Base-by-base conservation (phyloP, 2,888 invertebrate genomes). In the Drosophila austrosaltans region DNA sequence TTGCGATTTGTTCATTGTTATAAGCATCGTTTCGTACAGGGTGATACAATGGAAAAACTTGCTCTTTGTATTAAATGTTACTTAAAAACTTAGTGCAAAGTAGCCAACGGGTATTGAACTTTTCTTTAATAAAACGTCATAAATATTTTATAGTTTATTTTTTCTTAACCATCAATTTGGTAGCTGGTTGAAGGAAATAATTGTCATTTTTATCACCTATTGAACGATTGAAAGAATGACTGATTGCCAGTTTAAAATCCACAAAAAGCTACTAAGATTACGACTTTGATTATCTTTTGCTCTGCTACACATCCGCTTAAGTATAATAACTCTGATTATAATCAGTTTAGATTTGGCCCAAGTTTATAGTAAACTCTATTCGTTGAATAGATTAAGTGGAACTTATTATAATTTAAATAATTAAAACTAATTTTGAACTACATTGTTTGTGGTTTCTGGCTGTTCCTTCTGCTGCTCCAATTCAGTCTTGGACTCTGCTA, bases 11-110 rank as follows among this genome's bases (percentile, higher is more conserved):
- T 48, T 48, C 48, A 58, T 53, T 61, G 20, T 53, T 61, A 61
- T 61, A 40, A 53, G 60, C 66, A 48, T n/a, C 6, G 5, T 25
- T 10, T 3, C 42, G 61, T 60, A 89, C 82, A 83, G 83, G 87
- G 89, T 83, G 84, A 16, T 48, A 40, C 6, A 25, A 1, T 12
- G 8, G 28, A 3, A 16, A n/a, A 7, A 53, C 12, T 25, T 16
- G 3, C 7, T 3, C 2, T 5, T 10, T 28, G 2, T 39, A 72
- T 39, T 65, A 22, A 39, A 39, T 2, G 3, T 32, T 32, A 32
- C 6, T 32, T 36, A 10, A 4, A 36, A 36, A 8, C 2, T 36
- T 36, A 10, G 3, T 1, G 10, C 36, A 36, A 36, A 5, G 1
- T 6, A 32, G 3, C 0, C 36, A 36, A 8, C 36, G 10, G 7